These are phyloP conservation scores for Sebastes umbrosus DNA, from an alignment of 2,797 vertebrate species.

Conservation along the genomic window DNA sequence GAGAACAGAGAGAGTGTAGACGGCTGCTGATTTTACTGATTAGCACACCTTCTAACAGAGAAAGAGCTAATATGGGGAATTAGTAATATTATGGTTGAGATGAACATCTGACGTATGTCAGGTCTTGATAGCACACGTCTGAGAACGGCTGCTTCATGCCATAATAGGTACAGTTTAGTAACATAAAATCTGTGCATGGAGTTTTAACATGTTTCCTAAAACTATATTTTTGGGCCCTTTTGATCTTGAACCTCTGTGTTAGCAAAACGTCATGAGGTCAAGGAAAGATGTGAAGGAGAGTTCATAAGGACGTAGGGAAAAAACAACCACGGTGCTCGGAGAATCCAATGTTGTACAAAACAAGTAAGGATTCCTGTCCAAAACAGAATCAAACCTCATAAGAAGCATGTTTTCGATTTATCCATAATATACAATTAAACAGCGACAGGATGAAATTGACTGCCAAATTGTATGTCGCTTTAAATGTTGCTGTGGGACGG, in stretches of 20 bases:
- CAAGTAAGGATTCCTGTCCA: too few relatives aligned
- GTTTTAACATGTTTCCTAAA: neutral
- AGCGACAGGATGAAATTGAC: too few relatives aligned
- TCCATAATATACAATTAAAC: too few relatives aligned
- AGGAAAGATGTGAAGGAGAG: too few relatives aligned
- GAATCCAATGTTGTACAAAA: too few relatives aligned
- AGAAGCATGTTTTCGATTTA: too few relatives aligned
- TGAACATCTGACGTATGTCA: neutral
- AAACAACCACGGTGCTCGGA: too few relatives aligned
- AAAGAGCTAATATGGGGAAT: slow-evolving; percentile 19
- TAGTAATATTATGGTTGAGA: neutral
- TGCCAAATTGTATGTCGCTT: accelerated
- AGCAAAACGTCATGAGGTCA: too few relatives aligned
- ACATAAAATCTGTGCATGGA: neutral
- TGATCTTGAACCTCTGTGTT: neutral
- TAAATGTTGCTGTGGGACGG: neutral
- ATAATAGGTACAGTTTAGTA: neutral
- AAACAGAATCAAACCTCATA: too few relatives aligned
- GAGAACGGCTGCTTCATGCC: neutral
- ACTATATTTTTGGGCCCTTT: neutral
- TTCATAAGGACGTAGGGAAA: too few relatives aligned
- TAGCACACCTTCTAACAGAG: slow-evolving; percentile 18
- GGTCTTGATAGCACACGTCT: neutral
- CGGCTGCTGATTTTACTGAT: slow-evolving; percentile 9
- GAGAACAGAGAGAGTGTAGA: neutral